These are phyloP conservation scores for Panonychus citri DNA, from an alignment of 1,140 invertebrate genomes.

Conservation along the genomic window DNA sequence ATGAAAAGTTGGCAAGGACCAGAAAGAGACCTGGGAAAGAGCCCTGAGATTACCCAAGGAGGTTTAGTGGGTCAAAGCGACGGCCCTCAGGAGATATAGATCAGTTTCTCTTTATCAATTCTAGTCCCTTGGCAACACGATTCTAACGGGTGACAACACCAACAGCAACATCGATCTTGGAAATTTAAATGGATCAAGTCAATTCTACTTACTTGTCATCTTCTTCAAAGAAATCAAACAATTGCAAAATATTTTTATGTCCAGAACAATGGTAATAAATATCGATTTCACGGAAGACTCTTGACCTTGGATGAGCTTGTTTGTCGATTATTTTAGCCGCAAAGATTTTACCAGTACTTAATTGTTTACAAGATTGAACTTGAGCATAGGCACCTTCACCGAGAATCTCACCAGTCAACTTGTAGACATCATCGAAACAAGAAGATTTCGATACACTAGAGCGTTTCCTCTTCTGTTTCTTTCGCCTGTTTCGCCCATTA, in stretches of 20 bases:
- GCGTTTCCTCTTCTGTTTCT: too few species aligned
- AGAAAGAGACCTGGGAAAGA: too few species aligned
- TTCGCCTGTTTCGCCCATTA: too few species aligned
- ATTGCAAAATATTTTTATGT: slow-evolving; percentile 86
- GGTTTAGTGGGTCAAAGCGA: too few species aligned
- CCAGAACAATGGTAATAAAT: slow-evolving; percentile 92
- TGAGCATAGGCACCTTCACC: slow-evolving; percentile 84
- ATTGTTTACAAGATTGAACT: slow-evolving; percentile 74
- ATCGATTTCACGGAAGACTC: slow-evolving; percentile 93
- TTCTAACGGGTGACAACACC: too few species aligned
- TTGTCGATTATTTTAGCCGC: slow-evolving; percentile 90
- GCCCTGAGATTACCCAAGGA: neutral
- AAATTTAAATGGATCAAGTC: too few species aligned
- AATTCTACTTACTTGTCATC: slow-evolving; percentile 32
- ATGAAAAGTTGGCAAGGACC: too few species aligned
- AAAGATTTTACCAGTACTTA: slow-evolving; percentile 71
- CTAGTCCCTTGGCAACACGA: too few species aligned
- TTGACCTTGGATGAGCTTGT: slow-evolving; percentile 63
- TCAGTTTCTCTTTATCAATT: too few species aligned
- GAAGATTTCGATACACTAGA: neutral
- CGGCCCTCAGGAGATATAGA: too few species aligned
- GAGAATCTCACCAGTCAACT: slow-evolving; percentile 75
- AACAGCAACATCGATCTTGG: too few species aligned
- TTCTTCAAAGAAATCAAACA: slow-evolving; percentile 92
- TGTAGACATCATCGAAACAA: slow-evolving; percentile 57